Percentiles rank a stretch among this genome's conserved stretches.
phyloP scores from a whole-genome alignment of 2,797 vertebrate species.

The Gymnoscopelus braueri region DNA sequence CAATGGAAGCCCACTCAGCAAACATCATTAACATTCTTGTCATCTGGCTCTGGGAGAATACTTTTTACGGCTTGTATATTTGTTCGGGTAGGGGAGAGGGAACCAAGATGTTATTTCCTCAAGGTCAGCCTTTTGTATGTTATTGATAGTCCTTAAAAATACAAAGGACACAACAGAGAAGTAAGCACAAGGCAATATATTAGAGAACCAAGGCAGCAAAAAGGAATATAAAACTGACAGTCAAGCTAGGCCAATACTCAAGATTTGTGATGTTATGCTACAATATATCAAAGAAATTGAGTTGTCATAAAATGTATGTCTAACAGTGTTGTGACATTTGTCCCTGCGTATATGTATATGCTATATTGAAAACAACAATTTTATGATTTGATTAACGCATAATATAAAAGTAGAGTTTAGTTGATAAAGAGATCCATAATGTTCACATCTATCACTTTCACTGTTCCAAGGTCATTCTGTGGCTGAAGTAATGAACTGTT shows the following conservation, averaged over 20 bases:
- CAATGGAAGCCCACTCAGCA: too few relatives aligned
- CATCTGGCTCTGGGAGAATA: not conserved
- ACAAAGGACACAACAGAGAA: conserved; percentile 39
- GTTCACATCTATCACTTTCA: conserved; percentile 34
- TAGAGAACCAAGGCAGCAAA: conserved; percentile 48
- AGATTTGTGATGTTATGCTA: conserved; percentile 25
- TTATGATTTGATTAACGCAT: conserved; percentile 2
- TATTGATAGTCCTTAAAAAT: conserved; percentile 34
- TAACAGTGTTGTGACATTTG: conserved; percentile 2
- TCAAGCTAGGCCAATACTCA: conserved; percentile 41
- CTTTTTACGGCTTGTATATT: too few relatives aligned
- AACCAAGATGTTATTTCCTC: not conserved
- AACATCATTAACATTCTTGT: not conserved
- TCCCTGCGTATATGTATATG: not conserved
- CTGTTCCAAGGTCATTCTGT: conserved; percentile 43
- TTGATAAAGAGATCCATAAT: conserved; percentile 10
- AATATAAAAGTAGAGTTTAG: conserved; percentile 1
- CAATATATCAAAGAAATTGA: conserved; percentile 1
- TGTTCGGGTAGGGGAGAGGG: too few relatives aligned
- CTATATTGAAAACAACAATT: conserved; percentile 9
- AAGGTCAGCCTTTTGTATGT: conserved; percentile 37
- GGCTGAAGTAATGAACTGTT: conserved; percentile 33
- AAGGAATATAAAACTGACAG: conserved; percentile 58
- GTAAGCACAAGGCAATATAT: conserved; percentile 20
- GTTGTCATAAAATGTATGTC: conserved; percentile 6